Conservation (phyloP, 2,113 vertebrate genomes). For the Megaptera novaeangliae region DNA sequence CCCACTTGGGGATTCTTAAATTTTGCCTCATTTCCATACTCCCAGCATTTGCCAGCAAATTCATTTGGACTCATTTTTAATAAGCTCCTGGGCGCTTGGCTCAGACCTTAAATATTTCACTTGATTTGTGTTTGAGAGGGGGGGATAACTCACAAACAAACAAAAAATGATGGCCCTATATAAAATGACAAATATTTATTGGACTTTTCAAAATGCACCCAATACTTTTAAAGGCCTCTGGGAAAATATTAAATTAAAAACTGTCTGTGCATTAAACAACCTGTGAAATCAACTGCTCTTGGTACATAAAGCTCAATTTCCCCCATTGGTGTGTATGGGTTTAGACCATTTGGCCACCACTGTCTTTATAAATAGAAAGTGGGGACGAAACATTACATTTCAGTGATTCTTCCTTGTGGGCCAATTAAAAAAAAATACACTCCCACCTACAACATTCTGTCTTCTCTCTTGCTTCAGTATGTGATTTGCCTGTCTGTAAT, state of each 20-base stretch:
- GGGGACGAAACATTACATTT: not conserved
- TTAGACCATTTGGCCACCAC: not conserved
- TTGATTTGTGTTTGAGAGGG: constrained; percentile 49
- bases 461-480: not conserved
- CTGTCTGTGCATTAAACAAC: constrained; percentile 12
- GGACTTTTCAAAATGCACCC: constrained; percentile 53
- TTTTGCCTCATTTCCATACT: constrained; percentile 55
- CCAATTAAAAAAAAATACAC: not conserved
- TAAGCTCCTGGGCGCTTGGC: constrained; percentile 48
- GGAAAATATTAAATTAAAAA: constrained; percentile 68
- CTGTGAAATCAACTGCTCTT: not conserved
- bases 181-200: constrained; percentile 59
- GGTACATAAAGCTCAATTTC: not conserved
- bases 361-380: not conserved
- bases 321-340: not conserved
- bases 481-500: not conserved
- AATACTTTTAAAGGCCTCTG: constrained; percentile 55
- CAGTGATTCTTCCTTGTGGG: constrained; percentile 19
- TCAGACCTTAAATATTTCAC: constrained; percentile 48
- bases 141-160: not conserved
- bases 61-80: constrained; percentile 56
- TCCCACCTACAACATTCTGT: not conserved
- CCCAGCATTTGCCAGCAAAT: constrained; percentile 52
- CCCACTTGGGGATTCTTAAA: constrained; percentile 55
- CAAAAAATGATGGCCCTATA: constrained; percentile 33